Conservation (phyloP, 35 echinoderm and acorn worm species). For the Amphiura filiformis region DNA sequence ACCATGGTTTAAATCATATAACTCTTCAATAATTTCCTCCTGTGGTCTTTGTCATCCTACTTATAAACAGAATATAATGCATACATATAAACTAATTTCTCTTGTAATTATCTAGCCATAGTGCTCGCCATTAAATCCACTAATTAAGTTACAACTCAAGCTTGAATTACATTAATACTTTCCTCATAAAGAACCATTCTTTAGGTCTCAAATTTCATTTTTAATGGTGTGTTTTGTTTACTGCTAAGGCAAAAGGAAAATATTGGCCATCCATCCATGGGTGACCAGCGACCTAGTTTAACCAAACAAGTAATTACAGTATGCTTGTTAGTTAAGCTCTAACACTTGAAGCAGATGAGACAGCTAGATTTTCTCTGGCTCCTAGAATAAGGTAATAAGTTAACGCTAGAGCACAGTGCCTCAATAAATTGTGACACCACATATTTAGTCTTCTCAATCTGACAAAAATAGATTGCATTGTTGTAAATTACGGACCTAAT, state of each 20-base stretch:
- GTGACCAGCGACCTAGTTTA: neutral
- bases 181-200: neutral
- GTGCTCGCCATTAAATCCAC: too few relatives aligned
- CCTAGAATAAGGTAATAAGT: neutral
- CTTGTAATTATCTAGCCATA: neutral
- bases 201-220: neutral
- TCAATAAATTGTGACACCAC: neutral
- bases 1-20: too few relatives aligned
- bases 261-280: neutral
- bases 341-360: neutral
- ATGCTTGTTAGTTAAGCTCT: neutral
- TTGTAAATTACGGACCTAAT: neutral
- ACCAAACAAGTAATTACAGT: neutral
- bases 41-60: neutral
- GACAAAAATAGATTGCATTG: too few relatives aligned
- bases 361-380: neutral
- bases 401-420: neutral
- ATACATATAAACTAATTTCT: neutral
- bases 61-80: neutral
- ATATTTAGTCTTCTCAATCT: too few relatives aligned
- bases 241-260: neutral
- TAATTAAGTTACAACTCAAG: neutral
- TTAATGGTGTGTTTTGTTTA: neutral
- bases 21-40: too few relatives aligned
- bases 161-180: neutral